Evolutionary conservation across 1,140 invertebrate species (phyloP), one percentile per base, ranked within the genome.

Genomic region (Ips typographus): DNA sequence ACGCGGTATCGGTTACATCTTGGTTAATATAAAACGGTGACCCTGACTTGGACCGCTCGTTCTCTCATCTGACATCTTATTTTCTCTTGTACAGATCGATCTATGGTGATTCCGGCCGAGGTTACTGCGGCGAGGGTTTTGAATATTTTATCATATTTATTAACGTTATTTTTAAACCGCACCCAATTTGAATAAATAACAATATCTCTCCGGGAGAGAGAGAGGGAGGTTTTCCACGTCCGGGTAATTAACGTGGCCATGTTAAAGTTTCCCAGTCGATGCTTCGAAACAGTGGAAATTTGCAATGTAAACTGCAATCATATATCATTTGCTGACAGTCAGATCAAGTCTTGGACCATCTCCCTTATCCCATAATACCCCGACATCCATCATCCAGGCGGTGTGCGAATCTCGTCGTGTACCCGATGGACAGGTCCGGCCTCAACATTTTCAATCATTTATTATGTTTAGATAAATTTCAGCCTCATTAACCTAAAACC

Each of bases 281-380:
- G 52, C 37, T 43, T 42, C 36, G 49, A 42, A 68, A 61, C 58
- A 68, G 66, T 65, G 8, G 69, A 71, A 65, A 71, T 71, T 78
- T 77, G 77, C 77, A 77, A 78, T 78, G 75, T 78, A 77, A 77
- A 78, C 76, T 72, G 66, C 66, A 70, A 70, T 68, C 74, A 75
- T 78, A 77, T 71, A 78, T 78, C 77, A 78, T 78, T 71, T 65
- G 65, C 52, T 77, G 77, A 78, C 77, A 78, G 76, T 71, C 67
- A 76, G 76, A 78, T 77, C 76, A 74, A 78, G 73, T 77, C 74
- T 72, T 75, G 73, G 76, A 74, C 75, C 76, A 74, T 77, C 76
- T 77, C 76, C 71, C 72, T 72, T 75, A 75, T 78, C 74, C 72
- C 73, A 68, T 76, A 77, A 78, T 77, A 42, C 76, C 77, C 70